Base-by-base conservation (phyloP, 2,113 vertebrate genomes). In the Pyrgilauda ruficollis region DNA sequence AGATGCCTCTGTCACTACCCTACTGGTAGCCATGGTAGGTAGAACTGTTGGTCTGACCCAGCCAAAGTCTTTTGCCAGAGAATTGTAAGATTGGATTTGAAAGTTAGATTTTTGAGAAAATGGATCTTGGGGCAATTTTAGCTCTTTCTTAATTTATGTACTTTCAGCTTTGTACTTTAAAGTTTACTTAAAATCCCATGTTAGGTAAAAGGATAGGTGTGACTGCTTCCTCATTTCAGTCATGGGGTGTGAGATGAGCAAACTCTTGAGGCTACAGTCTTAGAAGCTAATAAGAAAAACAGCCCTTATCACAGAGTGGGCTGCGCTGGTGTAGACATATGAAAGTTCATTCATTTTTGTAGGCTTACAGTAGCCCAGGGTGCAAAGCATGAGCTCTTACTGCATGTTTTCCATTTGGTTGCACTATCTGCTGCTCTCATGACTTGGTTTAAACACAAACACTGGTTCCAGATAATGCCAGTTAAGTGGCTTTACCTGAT, bases 371-470 rank as follows among this genome's bases (percentile, higher is more conserved):
- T 62, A 86, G 77, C 31, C 59, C 35, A 43, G 13, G 35, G 47
- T 52, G n/a, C 44, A 70, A 76, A 87, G 47, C 35, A 21, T 53
- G 41, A 74, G 7, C 43, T 78, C 35, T 64, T 56, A n/a, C 11
- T 72, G 20, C 6, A 6, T 74, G 55, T 83, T 84, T 91, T 76
- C 41, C 39, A 67, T 96, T 95, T 68, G 55, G 49, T 90, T n/a
- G 19, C 23, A 24, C 21, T 63, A 19, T 73, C 52, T 64, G 39
- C 24, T 74, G 50, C 84, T 47, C 27, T 87, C 11, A 41, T 59
- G 72, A 31, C 20, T 53, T 82, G 46, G 90, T 83, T 93, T 90
- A 89, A 96, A 81, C 88, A 56, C 47, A 85, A 66, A 84, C 64
- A 50, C 14, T 78, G 8, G 44, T 92, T 96, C 33, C 66, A 86